Conservation (phyloP, 2,113 vertebrate species). For the Garra rufa region DNA sequence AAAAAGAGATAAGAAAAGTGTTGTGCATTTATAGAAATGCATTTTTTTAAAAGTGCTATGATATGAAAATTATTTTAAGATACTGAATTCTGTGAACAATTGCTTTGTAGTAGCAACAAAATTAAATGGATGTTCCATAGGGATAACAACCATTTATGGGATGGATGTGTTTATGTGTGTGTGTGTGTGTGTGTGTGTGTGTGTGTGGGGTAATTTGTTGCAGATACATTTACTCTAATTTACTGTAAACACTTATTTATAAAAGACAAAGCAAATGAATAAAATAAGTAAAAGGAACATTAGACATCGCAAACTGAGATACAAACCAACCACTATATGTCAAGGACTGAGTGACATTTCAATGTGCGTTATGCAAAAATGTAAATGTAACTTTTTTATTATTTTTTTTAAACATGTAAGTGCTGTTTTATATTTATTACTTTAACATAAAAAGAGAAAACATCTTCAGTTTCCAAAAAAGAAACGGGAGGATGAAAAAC, state of each 20-base stretch:
- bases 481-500: neutral
- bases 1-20: no score
- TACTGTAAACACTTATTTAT: neutral
- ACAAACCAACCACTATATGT: neutral
- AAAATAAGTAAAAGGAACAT: neutral
- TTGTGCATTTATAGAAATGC: neutral
- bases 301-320: neutral
- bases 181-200: neutral
- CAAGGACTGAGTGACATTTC: neutral
- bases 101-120: neutral
- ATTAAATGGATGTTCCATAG: neutral
- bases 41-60: neutral
- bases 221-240: neutral
- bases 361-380: neutral
- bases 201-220: neutral
- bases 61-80: neutral
- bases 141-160: no score
- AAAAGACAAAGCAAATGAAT: neutral
- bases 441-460: neutral
- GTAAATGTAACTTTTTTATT: neutral
- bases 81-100: neutral
- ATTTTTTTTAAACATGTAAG: neutral
- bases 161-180: neutral
- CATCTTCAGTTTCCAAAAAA: neutral
- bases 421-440: neutral